These are phyloP conservation scores for Onychomys arenicola DNA, from an alignment of 2,797 vertebrate genomes.

Conservation along the genomic window DNA sequence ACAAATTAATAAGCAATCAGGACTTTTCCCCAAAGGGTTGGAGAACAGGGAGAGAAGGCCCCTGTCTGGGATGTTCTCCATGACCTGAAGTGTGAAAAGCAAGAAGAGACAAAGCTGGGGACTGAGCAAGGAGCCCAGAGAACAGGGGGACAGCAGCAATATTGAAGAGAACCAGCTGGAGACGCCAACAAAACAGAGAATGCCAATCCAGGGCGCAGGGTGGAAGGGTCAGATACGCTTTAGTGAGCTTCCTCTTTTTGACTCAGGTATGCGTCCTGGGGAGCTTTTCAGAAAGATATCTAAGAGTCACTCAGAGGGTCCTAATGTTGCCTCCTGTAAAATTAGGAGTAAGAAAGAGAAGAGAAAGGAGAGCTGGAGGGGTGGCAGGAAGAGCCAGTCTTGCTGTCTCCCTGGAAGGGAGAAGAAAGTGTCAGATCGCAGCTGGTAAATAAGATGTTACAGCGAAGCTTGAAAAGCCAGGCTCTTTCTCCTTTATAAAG, in stretches of 20 bases:
- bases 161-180: neutral
- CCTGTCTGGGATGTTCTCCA: neutral
- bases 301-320: slow-evolving; percentile 20
- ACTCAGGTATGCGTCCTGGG: neutral
- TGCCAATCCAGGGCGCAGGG: accelerated
- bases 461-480: slow-evolving; percentile 85
- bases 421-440: slow-evolving; percentile 84
- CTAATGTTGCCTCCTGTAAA: slow-evolving; percentile 56
- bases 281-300: slow-evolving; percentile 53
- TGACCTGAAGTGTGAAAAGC: neutral
- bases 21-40: neutral
- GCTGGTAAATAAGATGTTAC: slow-evolving; percentile 90
- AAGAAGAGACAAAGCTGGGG: neutral
- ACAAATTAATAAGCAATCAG: neutral
- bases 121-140: neutral
- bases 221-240: neutral
- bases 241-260: slow-evolving; percentile 8
- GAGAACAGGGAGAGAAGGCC: neutral
- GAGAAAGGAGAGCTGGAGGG: slow-evolving; percentile 19
- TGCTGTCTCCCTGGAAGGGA: slow-evolving; percentile 74
- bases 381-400: slow-evolving; percentile 58
- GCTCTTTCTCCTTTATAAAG: slow-evolving; percentile 88
- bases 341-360: slow-evolving; percentile 37
- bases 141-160: neutral
- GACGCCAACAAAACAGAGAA: neutral